phyloP scores from a whole-genome alignment of 2,113 vertebrate species.

The Periophthalmus modestus region DNA sequence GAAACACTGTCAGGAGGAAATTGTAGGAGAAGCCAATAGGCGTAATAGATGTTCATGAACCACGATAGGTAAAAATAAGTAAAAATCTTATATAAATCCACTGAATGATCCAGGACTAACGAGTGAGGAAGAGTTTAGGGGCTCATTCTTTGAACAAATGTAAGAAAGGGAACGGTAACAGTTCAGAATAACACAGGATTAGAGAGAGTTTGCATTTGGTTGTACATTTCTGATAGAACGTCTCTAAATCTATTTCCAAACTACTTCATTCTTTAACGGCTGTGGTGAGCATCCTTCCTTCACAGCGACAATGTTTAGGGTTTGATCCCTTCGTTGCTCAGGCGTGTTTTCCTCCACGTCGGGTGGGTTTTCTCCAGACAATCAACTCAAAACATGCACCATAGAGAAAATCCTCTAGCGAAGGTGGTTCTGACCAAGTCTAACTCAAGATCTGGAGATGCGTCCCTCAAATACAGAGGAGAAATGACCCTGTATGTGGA shows the following conservation, averaged over 20 bases:
- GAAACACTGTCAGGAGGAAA: slow-evolving; percentile 20
- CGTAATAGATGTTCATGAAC: slow-evolving; percentile 22
- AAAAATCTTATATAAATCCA: slow-evolving; percentile 32
- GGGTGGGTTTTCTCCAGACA: too few species aligned
- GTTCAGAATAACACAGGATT: not conserved
- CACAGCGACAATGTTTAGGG: not conserved
- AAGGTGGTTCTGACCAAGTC: too few species aligned
- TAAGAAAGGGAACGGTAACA: slow-evolving; percentile 13
- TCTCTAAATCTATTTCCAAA: not conserved
- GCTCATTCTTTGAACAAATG: slow-evolving; percentile 22
- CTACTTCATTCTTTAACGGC: too few species aligned
- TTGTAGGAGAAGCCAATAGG: slow-evolving; percentile 18
- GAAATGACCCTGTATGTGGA: too few species aligned
- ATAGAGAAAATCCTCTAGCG: too few species aligned
- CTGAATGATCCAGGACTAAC: slow-evolving; percentile 33
- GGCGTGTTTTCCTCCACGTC: too few species aligned
- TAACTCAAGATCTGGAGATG: too few species aligned
- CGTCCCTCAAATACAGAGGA: too few species aligned
- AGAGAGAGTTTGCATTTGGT: not conserved
- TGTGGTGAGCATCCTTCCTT: too few species aligned
- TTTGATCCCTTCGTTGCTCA: not conserved
- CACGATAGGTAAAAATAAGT: slow-evolving; percentile 31
- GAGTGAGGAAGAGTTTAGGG: slow-evolving; percentile 35
- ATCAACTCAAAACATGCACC: too few species aligned
- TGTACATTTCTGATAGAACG: not conserved